A percentile compares a stretch with the other conserved stretches of the same genome.
phyloP scores from a whole-genome alignment of 2,113 vertebrate genomes.

The Sebastes schlegelii region DNA sequence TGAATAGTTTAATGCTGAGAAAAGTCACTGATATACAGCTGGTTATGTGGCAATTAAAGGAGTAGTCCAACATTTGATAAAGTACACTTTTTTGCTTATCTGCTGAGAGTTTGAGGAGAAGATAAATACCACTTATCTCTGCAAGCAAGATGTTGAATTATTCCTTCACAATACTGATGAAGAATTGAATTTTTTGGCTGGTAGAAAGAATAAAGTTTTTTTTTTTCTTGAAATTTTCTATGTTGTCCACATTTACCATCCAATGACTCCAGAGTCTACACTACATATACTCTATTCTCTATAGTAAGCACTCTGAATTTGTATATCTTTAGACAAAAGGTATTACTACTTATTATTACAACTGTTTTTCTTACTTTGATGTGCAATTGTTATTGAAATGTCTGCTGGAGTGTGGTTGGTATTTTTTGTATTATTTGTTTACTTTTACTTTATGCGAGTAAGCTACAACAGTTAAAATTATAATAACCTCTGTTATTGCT shows the following conservation, averaged over 20 bases:
- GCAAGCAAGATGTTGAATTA: background rate
- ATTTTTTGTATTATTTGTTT: background rate
- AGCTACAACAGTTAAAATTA: background rate
- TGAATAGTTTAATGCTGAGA: too few species aligned
- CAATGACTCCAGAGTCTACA: background rate
- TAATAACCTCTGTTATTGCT: too few species aligned
- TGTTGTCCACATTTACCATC: background rate
- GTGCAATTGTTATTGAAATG: conserved; percentile 32
- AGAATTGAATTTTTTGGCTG: background rate
- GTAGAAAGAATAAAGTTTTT: background rate
- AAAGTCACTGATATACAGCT: background rate
- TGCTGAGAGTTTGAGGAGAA: too few species aligned
- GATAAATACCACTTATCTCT: too few species aligned
- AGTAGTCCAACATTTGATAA: background rate
- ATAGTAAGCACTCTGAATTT: background rate
- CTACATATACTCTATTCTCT: background rate
- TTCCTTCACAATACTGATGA: background rate
- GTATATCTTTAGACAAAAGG: background rate
- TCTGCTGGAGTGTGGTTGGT: too few species aligned
- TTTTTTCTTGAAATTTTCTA: too few species aligned
- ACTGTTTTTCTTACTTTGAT: background rate
- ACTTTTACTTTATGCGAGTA: background rate
- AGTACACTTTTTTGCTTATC: background rate
- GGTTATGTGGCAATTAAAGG: background rate
- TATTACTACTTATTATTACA: background rate